Evolutionary conservation across 2,888 invertebrate genomes (phyloP).

Genomic region (Leptarthrus brevirostris): DNA sequence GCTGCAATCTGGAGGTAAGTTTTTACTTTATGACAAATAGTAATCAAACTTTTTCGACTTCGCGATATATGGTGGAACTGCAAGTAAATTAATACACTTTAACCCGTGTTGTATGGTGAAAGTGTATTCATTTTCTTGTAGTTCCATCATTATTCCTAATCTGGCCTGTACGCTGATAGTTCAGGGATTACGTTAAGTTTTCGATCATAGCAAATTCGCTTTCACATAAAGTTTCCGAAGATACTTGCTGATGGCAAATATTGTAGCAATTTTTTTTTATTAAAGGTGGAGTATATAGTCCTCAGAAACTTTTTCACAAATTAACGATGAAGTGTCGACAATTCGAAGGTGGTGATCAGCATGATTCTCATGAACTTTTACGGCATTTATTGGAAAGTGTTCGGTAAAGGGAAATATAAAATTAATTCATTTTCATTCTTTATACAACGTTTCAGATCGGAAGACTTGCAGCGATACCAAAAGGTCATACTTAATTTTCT

Average conservation of each 20-base stretch:
- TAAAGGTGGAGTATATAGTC: conserved; percentile 75
- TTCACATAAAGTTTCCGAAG: too few relatives aligned
- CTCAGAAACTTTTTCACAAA: conserved; percentile 73
- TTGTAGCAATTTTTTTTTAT: too few relatives aligned
- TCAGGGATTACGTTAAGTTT: too few relatives aligned
- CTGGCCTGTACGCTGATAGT: too few relatives aligned
- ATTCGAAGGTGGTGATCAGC: conserved; percentile 94
- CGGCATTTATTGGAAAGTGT: conserved; percentile 91
- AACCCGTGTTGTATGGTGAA: too few relatives aligned
- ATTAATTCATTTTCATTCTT: neutral
- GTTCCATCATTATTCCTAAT: too few relatives aligned
- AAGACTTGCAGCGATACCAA: conserved; percentile 84
- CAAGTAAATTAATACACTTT: too few relatives aligned
- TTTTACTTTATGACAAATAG: neutral
- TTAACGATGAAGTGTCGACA: conserved; percentile 79
- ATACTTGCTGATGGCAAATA: too few relatives aligned
- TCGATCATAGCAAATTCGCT: too few relatives aligned
- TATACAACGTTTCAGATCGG: conserved; percentile 68
- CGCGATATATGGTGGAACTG: too few relatives aligned
- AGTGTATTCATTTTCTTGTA: too few relatives aligned
- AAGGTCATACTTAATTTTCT: conserved; percentile 81
- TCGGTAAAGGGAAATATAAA: conserved; percentile 66
- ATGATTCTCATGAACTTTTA: conserved; percentile 95
- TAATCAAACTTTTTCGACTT: neutral
- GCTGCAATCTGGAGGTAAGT: conserved; percentile 70